These are phyloP conservation scores for Sardinella longiceps DNA, from an alignment of 2,797 vertebrate genomes.

Conservation along the genomic window DNA sequence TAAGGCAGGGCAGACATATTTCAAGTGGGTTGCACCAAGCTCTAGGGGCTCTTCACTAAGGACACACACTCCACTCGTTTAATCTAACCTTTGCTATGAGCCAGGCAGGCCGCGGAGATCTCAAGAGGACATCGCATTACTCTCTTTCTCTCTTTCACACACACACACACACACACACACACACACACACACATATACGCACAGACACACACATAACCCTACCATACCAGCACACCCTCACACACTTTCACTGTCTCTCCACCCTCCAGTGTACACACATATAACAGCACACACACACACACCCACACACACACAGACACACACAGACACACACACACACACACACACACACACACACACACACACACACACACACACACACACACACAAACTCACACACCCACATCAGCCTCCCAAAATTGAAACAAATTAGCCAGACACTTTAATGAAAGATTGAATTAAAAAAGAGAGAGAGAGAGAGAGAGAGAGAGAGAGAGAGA, in stretches of 20 bases:
- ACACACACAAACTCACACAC: not conserved
- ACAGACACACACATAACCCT: no score
- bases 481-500: no score
- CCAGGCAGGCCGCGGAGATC: not conserved
- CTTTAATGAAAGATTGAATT: not conserved
- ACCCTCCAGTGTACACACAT: no score
- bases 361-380: not conserved
- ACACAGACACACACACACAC: not conserved
- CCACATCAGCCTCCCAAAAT: not conserved
- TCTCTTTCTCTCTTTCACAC: constrained; percentile 59
- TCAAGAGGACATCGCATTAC: constrained; percentile 54
- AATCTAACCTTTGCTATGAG: constrained; percentile 1
- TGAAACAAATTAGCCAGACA: not conserved
- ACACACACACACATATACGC: no score
- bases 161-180: not conserved
- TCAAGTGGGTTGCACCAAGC: not conserved
- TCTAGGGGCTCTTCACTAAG: not conserved
- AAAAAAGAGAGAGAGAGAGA: not conserved
- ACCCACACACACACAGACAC: not conserved
- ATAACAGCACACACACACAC: no score
- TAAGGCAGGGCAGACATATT: not conserved
- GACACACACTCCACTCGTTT: not conserved
- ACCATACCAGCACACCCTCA: no score
- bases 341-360: not conserved
- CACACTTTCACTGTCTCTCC: no score